Conservation (phyloP, 2,113 vertebrate genomes). For the Hepsetus odoe region DNA sequence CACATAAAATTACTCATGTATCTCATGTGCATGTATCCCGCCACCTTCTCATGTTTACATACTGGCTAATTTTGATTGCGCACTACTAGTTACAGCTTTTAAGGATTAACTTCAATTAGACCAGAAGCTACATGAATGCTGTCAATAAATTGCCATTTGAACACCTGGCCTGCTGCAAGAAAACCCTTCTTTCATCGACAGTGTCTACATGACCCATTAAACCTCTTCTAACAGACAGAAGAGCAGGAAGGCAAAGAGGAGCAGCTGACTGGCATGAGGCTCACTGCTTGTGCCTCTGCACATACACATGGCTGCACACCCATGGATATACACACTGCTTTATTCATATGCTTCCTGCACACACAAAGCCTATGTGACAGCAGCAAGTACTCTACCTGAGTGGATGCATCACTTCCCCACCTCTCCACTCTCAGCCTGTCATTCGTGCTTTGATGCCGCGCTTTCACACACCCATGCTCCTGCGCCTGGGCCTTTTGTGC, state of each 20-base stretch:
- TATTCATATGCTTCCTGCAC: conserved; percentile 18
- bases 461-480: conserved; percentile 39
- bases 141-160: not conserved
- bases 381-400: conserved; percentile 44
- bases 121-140: conserved; percentile 13
- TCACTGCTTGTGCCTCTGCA: conserved; percentile 6
- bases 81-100: not conserved
- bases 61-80: not conserved
- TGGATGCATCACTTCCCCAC: conserved; percentile 41
- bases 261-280: conserved; percentile 14
- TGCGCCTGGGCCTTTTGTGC: conserved; percentile 38
- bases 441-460: conserved; percentile 26
- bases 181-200: conserved; percentile 13
- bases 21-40: too few relatives aligned
- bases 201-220: conserved; percentile 6
- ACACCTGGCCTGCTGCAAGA: conserved; percentile 27
- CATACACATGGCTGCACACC: not conserved
- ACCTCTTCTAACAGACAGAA: not conserved
- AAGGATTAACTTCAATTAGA: not conserved
- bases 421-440: conserved; percentile 30
- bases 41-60: not conserved
- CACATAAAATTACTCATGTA: not conserved
- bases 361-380: conserved; percentile 47
- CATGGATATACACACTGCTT: conserved; percentile 2
- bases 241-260: conserved; percentile 12